Evolutionary conservation across 2,113 vertebrate species (phyloP).

Genomic region (Plectropomus leopardus): DNA sequence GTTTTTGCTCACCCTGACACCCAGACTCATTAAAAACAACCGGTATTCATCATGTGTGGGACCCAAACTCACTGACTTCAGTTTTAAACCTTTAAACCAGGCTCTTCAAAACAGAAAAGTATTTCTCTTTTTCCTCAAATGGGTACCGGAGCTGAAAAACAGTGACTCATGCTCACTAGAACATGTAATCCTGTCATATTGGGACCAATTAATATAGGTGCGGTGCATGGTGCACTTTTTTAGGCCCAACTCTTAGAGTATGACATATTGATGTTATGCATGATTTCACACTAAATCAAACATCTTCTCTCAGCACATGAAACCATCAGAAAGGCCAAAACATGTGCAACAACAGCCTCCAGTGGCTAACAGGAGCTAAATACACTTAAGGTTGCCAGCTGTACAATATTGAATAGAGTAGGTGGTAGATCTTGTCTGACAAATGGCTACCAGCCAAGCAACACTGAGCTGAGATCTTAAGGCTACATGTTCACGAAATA

Average conservation of each 20-base stretch:
- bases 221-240: conserved; percentile 15
- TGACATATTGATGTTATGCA: conserved; percentile 15
- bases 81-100: conserved; percentile 18
- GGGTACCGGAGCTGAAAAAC: conserved; percentile 22
- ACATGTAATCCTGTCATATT: conserved; percentile 16
- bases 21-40: conserved; percentile 60
- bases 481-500: conserved; percentile 24
- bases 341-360: conserved; percentile 38
- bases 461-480: conserved; percentile 40
- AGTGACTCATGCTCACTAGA: conserved; percentile 35
- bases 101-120: conserved; percentile 16
- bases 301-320: conserved; percentile 13
- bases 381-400: conserved; percentile 11
- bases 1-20: conserved; percentile 49
- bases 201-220: conserved; percentile 17
- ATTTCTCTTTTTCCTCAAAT: conserved; percentile 1
- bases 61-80: conserved; percentile 14
- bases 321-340: conserved; percentile 23
- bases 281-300: conserved; percentile 25
- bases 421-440: conserved; percentile 27
- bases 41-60: conserved; percentile 40
- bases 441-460: conserved; percentile 24
- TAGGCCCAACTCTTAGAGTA: conserved; percentile 9
- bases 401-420: conserved; percentile 7
- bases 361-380: conserved; percentile 15